Base-by-base conservation (phyloP, 2,113 vertebrate species). In the Muntiacus reevesi region DNA sequence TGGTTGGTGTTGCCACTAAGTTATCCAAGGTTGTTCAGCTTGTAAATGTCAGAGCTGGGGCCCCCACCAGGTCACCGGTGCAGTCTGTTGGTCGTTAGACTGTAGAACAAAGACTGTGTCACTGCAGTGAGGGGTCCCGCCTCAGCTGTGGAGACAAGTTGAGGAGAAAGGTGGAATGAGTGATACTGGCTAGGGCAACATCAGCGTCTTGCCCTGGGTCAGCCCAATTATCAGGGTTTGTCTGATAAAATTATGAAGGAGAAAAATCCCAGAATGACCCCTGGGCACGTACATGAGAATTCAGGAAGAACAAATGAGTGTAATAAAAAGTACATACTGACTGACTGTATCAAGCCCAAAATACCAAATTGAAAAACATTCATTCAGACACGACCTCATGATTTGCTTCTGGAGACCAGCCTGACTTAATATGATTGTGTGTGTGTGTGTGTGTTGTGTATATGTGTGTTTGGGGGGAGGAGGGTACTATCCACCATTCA, bases 161-260 rank as follows among this genome's bases (percentile, higher is more conserved):
- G 82, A 87, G 76, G 84, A 96, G 94, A 92, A 55, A 92, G 79
- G 52, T 87, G 93, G 50, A 17, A 60, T 3, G 16, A n/a, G 59
- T 25, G 17, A 45, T 33, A 15, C 81, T 47, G 57, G 45, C 88
- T 71, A 27, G 27, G 52, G 87, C 62, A 88, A 45, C 64, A 62
- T 93, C 21, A 14, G 92, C 47, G 0, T 92, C 85, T 88, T 83
- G 93, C 85, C 89, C 87, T 2, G 14, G 93, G 93, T 97, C 91
- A 89, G 82, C 78, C 97, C 71, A 96, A 94, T 98, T 98, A 96
- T 93, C 89, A 91, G 95, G n/a, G 60, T 95, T 94, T 97, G 67
- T 96, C 88, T 97, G 95, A 97, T 98, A 91, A 93, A 91, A 97
- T 96, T 57, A 93, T 62, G 45, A 91, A 94, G 82, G 91, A 30